Evolutionary conservation across 2,113 vertebrate species (phyloP).

Genomic region (Falco punctatus): DNA sequence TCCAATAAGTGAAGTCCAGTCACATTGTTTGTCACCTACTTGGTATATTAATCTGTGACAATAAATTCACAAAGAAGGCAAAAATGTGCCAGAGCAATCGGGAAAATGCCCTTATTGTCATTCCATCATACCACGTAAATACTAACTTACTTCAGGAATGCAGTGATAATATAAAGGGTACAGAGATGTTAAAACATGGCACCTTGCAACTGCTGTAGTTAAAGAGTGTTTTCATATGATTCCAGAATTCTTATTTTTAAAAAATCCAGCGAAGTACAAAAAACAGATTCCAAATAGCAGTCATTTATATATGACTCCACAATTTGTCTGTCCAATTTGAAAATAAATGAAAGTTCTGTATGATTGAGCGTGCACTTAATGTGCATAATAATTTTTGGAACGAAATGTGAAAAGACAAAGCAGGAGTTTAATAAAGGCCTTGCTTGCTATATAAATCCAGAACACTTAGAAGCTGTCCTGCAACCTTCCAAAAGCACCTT

Average conservation of each 20-base stretch:
- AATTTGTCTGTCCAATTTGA: neutral
- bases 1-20: neutral
- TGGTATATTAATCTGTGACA: neutral
- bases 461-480: neutral
- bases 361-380: neutral
- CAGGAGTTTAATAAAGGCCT: neutral
- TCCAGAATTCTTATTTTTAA: neutral
- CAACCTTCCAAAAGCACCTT: neutral
- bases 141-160: neutral
- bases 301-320: neutral
- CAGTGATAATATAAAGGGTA: neutral
- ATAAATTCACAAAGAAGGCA: neutral
- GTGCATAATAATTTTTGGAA: neutral
- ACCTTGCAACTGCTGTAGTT: neutral
- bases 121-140: neutral
- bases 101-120: neutral
- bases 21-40: neutral
- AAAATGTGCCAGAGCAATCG: neutral
- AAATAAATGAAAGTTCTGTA: neutral
- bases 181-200: neutral
- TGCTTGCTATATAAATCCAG: neutral
- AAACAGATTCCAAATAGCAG: neutral
- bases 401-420: neutral
- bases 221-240: neutral
- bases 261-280: neutral